Conservation (phyloP, 2,113 vertebrate genomes). For the Camelus bactrianus region DNA sequence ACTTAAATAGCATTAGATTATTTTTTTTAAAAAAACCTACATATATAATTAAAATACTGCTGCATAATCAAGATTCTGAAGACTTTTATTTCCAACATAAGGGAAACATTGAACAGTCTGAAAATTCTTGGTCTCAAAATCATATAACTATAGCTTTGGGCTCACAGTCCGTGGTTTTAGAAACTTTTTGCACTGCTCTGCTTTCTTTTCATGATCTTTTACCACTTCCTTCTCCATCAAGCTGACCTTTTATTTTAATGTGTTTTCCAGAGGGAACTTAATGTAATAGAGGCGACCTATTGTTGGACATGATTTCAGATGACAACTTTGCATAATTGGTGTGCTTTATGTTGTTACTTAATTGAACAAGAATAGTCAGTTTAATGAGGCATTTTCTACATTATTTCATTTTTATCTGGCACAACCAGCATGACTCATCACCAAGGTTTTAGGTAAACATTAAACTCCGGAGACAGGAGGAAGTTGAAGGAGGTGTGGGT, state of each 20-base stretch:
- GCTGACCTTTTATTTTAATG: constrained; percentile 54
- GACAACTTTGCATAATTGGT: not conserved
- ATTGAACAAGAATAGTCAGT: constrained; percentile 37
- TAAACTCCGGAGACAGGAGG: constrained; percentile 21
- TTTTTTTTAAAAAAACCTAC: not conserved
- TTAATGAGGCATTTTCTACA: constrained; percentile 5
- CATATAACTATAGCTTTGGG: not conserved
- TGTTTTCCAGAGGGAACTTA: constrained; percentile 43
- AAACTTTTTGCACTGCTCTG: constrained; percentile 22
- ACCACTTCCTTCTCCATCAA: constrained; percentile 35
- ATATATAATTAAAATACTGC: constrained; percentile 37
- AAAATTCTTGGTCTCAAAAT: constrained; percentile 30
- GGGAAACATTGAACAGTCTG: not conserved
- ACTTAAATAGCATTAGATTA: not conserved
- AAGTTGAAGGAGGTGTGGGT: not conserved
- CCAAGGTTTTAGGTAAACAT: constrained; percentile 12
- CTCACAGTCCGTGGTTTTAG: not conserved
- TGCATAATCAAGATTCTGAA: constrained; percentile 26
- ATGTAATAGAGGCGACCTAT: not conserved
- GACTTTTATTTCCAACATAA: constrained; percentile 38
- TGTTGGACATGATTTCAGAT: constrained; percentile 16
- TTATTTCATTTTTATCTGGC: constrained; percentile 38
- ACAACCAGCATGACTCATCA: constrained; percentile 1
- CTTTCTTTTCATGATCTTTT: constrained; percentile 44
- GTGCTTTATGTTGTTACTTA: constrained; percentile 21